A percentile compares a stretch with the other conserved stretches of the same genome.
Conservation (phyloP, 2,888 invertebrate genomes). For the Orchestes rusci region DNA sequence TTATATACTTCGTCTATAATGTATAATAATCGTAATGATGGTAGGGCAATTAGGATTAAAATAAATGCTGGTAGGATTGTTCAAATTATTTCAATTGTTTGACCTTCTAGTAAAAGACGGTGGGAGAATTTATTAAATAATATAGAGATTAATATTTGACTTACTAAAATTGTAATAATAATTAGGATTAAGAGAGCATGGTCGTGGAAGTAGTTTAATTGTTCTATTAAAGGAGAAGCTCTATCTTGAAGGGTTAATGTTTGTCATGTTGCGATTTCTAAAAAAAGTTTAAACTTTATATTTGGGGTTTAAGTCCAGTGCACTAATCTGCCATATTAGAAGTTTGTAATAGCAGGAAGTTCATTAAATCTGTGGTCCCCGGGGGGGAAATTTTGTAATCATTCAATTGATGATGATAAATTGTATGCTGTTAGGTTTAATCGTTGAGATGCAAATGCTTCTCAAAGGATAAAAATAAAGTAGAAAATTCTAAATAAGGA, state of each 20-base stretch:
- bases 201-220: constrained; percentile 59
- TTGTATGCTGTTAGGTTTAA: constrained; percentile 49
- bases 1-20: constrained; percentile 46
- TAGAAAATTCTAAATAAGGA: constrained; percentile 2
- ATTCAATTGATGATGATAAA: constrained; percentile 57
- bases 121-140: constrained; percentile 53
- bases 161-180: constrained; percentile 54
- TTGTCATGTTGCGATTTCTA: constrained; percentile 55
- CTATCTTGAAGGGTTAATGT: constrained; percentile 54
- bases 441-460: constrained; percentile 3
- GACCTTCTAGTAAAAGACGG: constrained; percentile 51
- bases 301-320: constrained; percentile 61
- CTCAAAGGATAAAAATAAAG: constrained; percentile 6
- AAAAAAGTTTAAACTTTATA: constrained; percentile 57
- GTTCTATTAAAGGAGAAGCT: constrained; percentile 58
- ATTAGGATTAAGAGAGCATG: constrained; percentile 54
- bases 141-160: constrained; percentile 51
- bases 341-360: constrained; percentile 51
- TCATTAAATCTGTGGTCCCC: constrained; percentile 55
- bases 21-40: constrained; percentile 42
- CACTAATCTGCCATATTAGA: constrained; percentile 58
- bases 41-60: constrained; percentile 52
- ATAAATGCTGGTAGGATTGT: constrained; percentile 55
- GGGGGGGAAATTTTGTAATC: constrained; percentile 54
- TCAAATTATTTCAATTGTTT: constrained; percentile 60